These are phyloP conservation scores for Sarcophaga rosellei DNA, from an alignment of 2,888 invertebrate species.

Conservation along the genomic window DNA sequence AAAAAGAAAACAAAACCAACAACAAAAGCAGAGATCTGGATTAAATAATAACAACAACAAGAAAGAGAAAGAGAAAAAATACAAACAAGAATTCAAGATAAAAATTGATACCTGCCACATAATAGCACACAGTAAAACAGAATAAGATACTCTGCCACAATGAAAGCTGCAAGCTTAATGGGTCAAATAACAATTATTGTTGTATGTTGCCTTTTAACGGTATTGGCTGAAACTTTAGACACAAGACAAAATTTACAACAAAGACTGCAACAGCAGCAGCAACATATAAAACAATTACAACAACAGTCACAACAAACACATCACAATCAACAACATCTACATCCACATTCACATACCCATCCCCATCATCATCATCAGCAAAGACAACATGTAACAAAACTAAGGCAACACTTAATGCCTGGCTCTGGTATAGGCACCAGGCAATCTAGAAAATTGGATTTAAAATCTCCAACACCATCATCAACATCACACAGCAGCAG, in stretches of 20 bases:
- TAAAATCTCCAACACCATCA: constrained; percentile 56
- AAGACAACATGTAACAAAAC: constrained; percentile 52
- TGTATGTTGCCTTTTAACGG: constrained; percentile 60
- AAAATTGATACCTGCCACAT: constrained; percentile 32
- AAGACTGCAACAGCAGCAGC: constrained; percentile 48
- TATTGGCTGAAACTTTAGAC: constrained; percentile 60
- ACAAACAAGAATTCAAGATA: not conserved
- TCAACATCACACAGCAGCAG: constrained; percentile 33
- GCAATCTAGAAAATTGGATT: constrained; percentile 65
- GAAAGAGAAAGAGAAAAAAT: not conserved
- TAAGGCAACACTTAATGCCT: constrained; percentile 53
- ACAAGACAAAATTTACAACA: constrained; percentile 58
- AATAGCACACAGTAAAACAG: constrained; percentile 2
- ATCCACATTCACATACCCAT: constrained; percentile 46
- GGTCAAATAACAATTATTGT: constrained; percentile 62
- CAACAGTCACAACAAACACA: constrained; percentile 53
- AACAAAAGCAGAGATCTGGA: not conserved
- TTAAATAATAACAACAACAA: not conserved
- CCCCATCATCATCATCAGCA: constrained; percentile 26
- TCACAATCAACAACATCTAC: constrained; percentile 66
- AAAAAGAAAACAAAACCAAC: not conserved
- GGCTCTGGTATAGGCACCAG: constrained; percentile 21
- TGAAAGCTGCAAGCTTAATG: constrained; percentile 56
- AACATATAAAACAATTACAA: constrained; percentile 49
- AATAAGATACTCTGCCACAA: constrained; percentile 48